phyloP scores from a whole-genome alignment of 2,797 vertebrate species.

The Columba guinea region DNA sequence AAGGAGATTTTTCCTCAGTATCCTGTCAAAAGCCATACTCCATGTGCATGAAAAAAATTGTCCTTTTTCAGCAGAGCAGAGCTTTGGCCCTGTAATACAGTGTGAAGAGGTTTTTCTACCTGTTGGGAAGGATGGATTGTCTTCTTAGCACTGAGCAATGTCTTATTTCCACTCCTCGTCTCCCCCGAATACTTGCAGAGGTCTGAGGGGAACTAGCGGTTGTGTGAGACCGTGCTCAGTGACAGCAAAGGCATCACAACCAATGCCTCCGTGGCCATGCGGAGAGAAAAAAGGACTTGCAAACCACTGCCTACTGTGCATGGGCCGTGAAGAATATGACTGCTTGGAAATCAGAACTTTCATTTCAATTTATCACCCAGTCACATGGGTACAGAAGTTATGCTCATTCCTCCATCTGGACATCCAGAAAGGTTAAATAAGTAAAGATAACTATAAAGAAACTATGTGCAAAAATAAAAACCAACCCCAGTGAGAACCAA shows the following conservation, averaged over 20 bases:
- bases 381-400: background rate
- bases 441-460: background rate
- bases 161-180: background rate
- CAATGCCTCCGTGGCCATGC: background rate
- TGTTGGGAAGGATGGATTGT: background rate
- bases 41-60: background rate
- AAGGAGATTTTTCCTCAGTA: background rate
- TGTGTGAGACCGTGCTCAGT: background rate
- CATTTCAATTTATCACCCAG: background rate
- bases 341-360: background rate
- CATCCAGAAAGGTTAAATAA: background rate
- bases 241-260: background rate
- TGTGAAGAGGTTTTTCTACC: background rate
- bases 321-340: background rate
- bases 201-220: background rate
- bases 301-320: background rate
- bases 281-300: background rate
- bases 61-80: background rate
- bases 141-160: background rate
- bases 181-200: background rate
- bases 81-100: background rate
- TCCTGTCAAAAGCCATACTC: background rate
- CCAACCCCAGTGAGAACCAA: background rate
- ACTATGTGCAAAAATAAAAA: background rate
- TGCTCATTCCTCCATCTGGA: background rate